phyloP scores from a whole-genome alignment of 2,888 invertebrate genomes.

The Ormia ochracea region DNA sequence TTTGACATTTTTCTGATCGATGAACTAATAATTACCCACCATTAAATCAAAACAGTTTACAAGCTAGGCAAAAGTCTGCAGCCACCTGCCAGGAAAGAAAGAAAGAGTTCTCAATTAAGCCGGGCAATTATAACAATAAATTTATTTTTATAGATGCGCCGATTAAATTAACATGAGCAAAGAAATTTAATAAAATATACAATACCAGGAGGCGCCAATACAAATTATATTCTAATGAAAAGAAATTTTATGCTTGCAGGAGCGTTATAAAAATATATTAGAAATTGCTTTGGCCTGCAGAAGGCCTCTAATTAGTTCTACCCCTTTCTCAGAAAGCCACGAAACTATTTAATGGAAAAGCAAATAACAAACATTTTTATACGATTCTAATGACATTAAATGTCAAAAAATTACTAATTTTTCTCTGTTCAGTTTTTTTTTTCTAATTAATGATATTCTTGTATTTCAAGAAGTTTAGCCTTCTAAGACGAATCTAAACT shows the following conservation, averaged over 20 bases:
- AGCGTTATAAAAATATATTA: constrained; percentile 20
- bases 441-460: constrained; percentile 40
- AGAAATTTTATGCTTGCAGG: background rate
- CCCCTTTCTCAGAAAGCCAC: constrained; percentile 4
- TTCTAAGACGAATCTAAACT: background rate
- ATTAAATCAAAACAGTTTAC: constrained; percentile 32
- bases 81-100: constrained; percentile 46
- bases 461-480: background rate
- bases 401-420: constrained; percentile 50
- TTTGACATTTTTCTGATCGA: constrained; percentile 41
- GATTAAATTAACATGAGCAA: constrained; percentile 44
- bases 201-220: constrained; percentile 40
- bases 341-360: constrained; percentile 22
- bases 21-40: constrained; percentile 49
- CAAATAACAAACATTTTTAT: background rate
- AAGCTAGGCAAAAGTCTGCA: constrained; percentile 29
- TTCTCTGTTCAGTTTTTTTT: constrained; percentile 18
- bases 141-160: constrained; percentile 25
- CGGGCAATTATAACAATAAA: background rate
- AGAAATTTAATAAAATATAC: background rate
- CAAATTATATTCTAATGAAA: constrained; percentile 27
- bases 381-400: constrained; percentile 46
- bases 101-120: constrained; percentile 6
- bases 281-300: background rate
- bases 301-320: constrained; percentile 28